Evolutionary conservation across 2,888 invertebrate species (phyloP), one percentile per base, ranked within the genome.

Genomic region (Latrodectus hesperus): DNA sequence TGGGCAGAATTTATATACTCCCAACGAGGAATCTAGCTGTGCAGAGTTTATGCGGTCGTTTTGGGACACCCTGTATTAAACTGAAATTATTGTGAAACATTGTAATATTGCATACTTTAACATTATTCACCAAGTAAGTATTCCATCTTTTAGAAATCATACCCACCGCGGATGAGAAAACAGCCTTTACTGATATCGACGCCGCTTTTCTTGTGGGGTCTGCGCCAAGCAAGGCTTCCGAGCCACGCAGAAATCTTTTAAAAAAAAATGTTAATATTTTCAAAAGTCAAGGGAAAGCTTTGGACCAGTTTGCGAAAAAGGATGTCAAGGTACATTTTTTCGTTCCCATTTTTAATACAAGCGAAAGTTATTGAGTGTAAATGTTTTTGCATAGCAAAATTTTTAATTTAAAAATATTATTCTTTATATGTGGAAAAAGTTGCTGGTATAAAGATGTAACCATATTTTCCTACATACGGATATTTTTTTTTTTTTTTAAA

Each of bases 201-300:
- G 97, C 98, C 78, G 99, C 98, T 64, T 98, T 99, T 92, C 93
- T 99, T 88, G 98, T 99, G 70, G 99, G 99, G 55, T 96, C 99
- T 53, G 99, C 99, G 99, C 99, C 99, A 1, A 95, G 99, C 81
- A 96, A 96, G 91, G 95, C 97, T 92, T 99, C 99, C 81, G 99
- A 99, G 99, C 99, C 99, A 93, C 95, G 99, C 84, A 99, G 99
- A 93, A 99, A 99, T 92, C 94, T 99, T 65, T 94, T 99, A 6
- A 96, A 97, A 17, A 99, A 99, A 55, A 99, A 99, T 93, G 99
- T 99, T 9, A 97, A 96, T 92, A 99, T 99, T 92, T 99, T 99
- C 93, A 98, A 99, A 93, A 96, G 95, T 79, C 99, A 99, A 91
- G 99, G 99, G 14, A 95, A 96, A 92, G 98, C 99, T 9, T 93